These are phyloP conservation scores for Heliconius melpomene DNA, from an alignment of 1,140 invertebrate species.

Conservation along the genomic window DNA sequence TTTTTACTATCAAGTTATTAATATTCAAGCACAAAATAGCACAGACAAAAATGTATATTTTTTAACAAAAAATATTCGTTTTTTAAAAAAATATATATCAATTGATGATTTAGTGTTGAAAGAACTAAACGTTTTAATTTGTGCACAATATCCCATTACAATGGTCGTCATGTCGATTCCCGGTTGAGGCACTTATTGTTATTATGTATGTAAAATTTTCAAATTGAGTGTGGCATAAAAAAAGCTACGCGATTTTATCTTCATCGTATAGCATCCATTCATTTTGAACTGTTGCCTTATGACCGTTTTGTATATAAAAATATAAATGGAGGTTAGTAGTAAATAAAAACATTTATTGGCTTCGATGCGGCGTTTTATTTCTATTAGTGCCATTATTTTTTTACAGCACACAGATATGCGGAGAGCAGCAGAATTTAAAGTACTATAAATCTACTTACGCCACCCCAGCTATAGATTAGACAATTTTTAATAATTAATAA, in stretches of 20 bases:
- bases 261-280: constrained; percentile 63
- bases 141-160: constrained; percentile 7
- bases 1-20: background rate
- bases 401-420: too few relatives aligned
- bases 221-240: background rate
- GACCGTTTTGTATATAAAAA: constrained; percentile 79
- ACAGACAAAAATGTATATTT: too few relatives aligned
- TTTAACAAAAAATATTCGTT: too few relatives aligned
- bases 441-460: too few relatives aligned
- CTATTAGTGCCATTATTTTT: background rate
- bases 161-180: constrained; percentile 8
- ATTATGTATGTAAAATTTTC: background rate
- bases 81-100: too few relatives aligned
- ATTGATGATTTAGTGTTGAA: too few relatives aligned
- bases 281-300: constrained; percentile 79
- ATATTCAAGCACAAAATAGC: too few relatives aligned
- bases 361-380: constrained; percentile 70
- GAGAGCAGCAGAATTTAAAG: too few relatives aligned
- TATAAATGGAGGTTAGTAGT: constrained; percentile 73
- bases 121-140: background rate
- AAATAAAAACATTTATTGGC: constrained; percentile 77
- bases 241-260: constrained; percentile 19
- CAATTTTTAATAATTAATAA: too few relatives aligned
- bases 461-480: too few relatives aligned
- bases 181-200: background rate